A percentile compares a stretch with the other conserved stretches of the same genome.
These are phyloP conservation scores for Drosophila ercepeae DNA, from an alignment of 1,140 invertebrate species.

Conservation along the genomic window DNA sequence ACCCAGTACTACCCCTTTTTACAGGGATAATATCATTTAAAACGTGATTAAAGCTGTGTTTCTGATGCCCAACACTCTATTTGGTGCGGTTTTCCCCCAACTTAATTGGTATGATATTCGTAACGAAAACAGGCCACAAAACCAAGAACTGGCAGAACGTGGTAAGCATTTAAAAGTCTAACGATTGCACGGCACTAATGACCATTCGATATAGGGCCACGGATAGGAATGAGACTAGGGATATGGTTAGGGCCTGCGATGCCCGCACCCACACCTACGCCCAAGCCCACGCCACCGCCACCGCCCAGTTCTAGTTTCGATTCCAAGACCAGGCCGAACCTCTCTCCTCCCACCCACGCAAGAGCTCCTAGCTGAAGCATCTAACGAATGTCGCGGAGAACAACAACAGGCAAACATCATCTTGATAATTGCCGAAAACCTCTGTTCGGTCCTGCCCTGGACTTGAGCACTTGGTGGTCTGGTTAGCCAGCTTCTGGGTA, in stretches of 20 bases:
- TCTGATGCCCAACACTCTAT: conserved; percentile 27
- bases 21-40: conserved; percentile 23
- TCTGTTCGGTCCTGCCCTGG: conserved; percentile 35
- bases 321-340: conserved; percentile 17
- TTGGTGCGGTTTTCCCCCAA: conserved; percentile 39
- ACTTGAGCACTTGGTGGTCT: conserved; percentile 33
- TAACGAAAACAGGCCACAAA: conserved; percentile 34
- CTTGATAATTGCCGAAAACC: conserved; percentile 78
- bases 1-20: background rate
- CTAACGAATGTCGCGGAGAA: conserved; percentile 74
- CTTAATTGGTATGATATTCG: conserved; percentile 75
- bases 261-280: conserved; percentile 37
- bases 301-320: conserved; percentile 15
- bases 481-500: conserved; percentile 16
- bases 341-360: conserved; percentile 47
- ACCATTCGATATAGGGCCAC: conserved; percentile 64
- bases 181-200: conserved; percentile 74
- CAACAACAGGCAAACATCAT: conserved; percentile 67
- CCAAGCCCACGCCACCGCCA: conserved; percentile 20
- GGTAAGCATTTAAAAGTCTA: conserved; percentile 76
- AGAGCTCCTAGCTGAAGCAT: conserved; percentile 40
- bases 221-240: conserved; percentile 13
- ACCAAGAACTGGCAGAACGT: conserved; percentile 39
- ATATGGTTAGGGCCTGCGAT: conserved; percentile 19
- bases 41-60: conserved; percentile 65